Percentiles rank a stretch among this genome's conserved stretches.
Evolutionary conservation across 2,113 vertebrate genomes (phyloP).

Genomic region (Telmatochromis brichardi): DNA sequence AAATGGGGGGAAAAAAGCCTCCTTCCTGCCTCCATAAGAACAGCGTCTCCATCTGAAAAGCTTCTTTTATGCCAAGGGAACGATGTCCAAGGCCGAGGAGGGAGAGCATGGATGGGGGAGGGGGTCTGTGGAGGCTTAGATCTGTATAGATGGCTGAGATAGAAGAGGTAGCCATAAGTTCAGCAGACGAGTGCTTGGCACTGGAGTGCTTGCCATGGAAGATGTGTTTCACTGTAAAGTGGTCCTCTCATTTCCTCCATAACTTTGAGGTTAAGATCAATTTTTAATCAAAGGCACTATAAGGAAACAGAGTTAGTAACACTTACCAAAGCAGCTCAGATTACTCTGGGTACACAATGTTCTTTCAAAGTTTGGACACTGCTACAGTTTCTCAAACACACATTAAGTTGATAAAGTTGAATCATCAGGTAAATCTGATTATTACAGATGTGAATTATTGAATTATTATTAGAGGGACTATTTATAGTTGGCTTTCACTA

Average conservation of each 20-base stretch:
- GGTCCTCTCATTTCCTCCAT: not conserved
- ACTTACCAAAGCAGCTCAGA: not conserved
- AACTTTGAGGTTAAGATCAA: not conserved
- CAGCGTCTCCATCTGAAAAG: slow-evolving; percentile 66
- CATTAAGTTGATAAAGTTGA: not conserved
- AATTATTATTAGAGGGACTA: not conserved
- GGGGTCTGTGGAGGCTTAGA: slow-evolving; percentile 16
- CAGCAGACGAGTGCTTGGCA: slow-evolving; percentile 51
- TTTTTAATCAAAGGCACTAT: not conserved
- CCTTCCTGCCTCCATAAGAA: slow-evolving; percentile 66
- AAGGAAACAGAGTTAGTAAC: not conserved
- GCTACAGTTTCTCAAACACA: not conserved
- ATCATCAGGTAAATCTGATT: not conserved
- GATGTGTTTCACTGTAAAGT: not conserved
- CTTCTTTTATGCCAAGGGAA: slow-evolving; percentile 63
- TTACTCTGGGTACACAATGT: slow-evolving; percentile 2
- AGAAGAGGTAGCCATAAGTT: slow-evolving; percentile 54
- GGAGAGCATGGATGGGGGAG: slow-evolving; percentile 48
- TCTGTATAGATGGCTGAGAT: slow-evolving; percentile 51
- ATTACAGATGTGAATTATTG: not conserved
- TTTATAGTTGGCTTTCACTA: not conserved
- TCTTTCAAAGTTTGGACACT: not conserved
- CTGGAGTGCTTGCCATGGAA: not conserved
- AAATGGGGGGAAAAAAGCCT: not conserved
- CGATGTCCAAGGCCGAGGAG: slow-evolving; percentile 43